A percentile compares a stretch with the other conserved stretches of the same genome.
phyloP scores from a whole-genome alignment of 1,140 invertebrate genomes.

The Liolophura sinensis region DNA sequence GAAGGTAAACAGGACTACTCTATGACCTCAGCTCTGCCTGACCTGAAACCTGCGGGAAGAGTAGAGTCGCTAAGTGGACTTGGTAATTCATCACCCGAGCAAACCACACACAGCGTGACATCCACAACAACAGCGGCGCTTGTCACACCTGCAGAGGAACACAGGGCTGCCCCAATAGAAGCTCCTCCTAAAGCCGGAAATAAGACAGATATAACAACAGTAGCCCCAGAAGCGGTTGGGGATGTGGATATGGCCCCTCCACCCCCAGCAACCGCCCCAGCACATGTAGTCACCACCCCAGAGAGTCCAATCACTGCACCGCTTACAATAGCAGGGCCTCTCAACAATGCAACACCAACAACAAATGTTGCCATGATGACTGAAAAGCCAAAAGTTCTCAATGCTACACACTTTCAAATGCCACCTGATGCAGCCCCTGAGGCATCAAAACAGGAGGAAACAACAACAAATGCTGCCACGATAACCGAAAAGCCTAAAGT shows the following conservation, averaged over 20 bases:
- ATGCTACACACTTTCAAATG: no score
- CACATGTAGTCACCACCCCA: not conserved
- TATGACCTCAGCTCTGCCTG: no score
- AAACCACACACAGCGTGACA: not conserved
- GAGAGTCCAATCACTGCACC: not conserved
- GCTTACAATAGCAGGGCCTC: not conserved
- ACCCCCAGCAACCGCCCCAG: not conserved
- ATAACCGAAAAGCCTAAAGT: not conserved
- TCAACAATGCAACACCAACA: not conserved
- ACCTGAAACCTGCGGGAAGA: no score
- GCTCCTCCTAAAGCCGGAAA: not conserved
- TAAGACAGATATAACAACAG: slow-evolving; percentile 1
- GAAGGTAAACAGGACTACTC: no score
- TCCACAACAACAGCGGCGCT: not conserved
- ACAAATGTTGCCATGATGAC: slow-evolving; percentile 1
- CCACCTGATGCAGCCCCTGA: no score
- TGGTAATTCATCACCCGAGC: not conserved
- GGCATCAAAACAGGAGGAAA: no score
- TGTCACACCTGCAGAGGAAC: no score
- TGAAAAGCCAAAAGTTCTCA: no score
- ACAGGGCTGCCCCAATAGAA: no score
- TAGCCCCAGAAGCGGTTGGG: not conserved
- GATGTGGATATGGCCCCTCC: not conserved
- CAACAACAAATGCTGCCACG: not conserved
- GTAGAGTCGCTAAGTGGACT: not conserved